These are phyloP conservation scores for Toxostoma redivivum DNA, from an alignment of 2,113 vertebrate species.

Conservation along the genomic window DNA sequence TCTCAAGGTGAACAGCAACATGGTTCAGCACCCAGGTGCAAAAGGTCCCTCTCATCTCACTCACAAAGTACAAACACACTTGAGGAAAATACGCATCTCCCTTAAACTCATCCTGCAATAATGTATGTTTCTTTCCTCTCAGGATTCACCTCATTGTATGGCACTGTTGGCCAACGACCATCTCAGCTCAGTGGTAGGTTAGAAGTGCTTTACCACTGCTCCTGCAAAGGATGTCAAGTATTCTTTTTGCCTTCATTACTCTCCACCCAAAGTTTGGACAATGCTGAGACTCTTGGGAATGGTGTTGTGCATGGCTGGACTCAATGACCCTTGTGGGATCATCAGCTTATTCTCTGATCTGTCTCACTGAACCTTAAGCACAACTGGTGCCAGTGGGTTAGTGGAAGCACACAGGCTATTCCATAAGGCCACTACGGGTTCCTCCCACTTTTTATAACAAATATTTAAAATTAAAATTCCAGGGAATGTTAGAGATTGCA, in stretches of 20 bases:
- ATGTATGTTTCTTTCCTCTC: accelerated
- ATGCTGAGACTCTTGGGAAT: background rate
- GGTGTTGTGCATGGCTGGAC: background rate
- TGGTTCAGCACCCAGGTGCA: background rate
- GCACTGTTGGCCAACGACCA: accelerated
- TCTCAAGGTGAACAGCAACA: background rate
- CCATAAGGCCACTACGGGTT: accelerated
- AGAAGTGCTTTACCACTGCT: background rate
- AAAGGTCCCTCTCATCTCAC: background rate
- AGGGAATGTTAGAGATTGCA: background rate
- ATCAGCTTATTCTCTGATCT: background rate
- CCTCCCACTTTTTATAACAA: background rate
- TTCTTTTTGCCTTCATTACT: background rate
- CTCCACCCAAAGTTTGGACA: background rate
- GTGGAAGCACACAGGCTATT: background rate
- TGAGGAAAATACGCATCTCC: background rate
- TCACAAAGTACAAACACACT: background rate
- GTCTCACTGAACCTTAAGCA: background rate
- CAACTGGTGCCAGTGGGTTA: background rate
- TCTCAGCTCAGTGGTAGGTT: background rate
- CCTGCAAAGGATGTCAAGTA: background rate
- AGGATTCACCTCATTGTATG: background rate
- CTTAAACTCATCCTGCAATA: background rate
- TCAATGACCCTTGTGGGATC: too few relatives aligned
- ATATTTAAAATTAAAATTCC: background rate